Percentiles rank a stretch among this genome's conserved stretches.
Evolutionary conservation across 2,797 vertebrate genomes (phyloP).

Genomic region (Falco novaeseelandiae): DNA sequence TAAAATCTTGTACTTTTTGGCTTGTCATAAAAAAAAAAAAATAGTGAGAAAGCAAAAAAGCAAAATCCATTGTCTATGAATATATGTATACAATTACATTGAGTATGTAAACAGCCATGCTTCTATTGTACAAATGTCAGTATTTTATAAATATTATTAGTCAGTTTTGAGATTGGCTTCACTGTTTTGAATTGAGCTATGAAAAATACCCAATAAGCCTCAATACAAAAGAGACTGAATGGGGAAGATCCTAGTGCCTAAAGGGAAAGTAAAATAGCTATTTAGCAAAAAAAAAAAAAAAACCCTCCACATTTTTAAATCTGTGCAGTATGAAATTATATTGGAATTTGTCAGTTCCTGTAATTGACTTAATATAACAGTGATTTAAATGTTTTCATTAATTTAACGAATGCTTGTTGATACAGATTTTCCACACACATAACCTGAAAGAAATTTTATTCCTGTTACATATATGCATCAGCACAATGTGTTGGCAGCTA

Average conservation of each 20-base stretch:
- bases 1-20: not conserved
- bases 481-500: not conserved
- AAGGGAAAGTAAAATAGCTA: not conserved
- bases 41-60: not conserved
- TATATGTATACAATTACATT: not conserved
- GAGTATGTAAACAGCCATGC: not conserved
- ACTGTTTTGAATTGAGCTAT: not conserved
- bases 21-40: not conserved
- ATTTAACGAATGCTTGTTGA: not conserved
- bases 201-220: not conserved
- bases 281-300: not conserved
- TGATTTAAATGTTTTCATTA: not conserved
- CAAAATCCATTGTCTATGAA: not conserved
- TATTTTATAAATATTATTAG: not conserved
- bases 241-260: not conserved
- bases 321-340: not conserved
- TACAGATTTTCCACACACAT: not conserved
- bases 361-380: not conserved
- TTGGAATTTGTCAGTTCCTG: not conserved
- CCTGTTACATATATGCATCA: not conserved
- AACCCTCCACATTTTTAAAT: not conserved
- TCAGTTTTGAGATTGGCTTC: not conserved
- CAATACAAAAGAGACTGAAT: not conserved
- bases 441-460: not conserved
- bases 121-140: not conserved